Percentiles rank a stretch among this genome's conserved stretches.
Evolutionary conservation across 2,113 vertebrate genomes (phyloP).

Genomic region (Chrysemys picta): DNA sequence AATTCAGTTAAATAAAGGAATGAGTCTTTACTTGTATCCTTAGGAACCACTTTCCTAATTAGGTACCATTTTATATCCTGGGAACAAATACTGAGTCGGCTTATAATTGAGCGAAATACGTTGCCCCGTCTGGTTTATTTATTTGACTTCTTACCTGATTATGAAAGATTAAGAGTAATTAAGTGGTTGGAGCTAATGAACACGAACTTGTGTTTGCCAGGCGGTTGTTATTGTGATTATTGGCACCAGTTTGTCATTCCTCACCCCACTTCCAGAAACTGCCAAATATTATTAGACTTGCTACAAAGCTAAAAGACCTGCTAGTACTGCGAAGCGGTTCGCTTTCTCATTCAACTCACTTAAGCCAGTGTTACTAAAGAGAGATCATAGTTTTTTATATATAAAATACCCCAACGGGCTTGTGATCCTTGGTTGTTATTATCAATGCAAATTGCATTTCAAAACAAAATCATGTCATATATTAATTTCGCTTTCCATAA

Average conservation of each 20-base stretch:
- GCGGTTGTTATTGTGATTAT: neutral
- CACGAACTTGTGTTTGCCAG: neutral
- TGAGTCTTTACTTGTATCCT: neutral
- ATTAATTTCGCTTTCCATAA: neutral
- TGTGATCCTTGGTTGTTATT: neutral
- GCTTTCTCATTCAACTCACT: neutral
- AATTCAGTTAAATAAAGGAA: neutral
- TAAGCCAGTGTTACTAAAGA: neutral
- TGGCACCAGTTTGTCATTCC: neutral
- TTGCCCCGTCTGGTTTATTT: neutral
- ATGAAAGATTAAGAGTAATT: conserved; percentile 19
- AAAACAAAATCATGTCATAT: neutral
- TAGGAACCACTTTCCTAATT: neutral
- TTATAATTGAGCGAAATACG: neutral
- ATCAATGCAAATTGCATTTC: neutral
- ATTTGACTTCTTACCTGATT: neutral
- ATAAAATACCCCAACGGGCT: neutral
- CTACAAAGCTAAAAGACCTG: neutral
- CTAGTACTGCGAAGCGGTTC: neutral
- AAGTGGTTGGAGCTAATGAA: neutral
- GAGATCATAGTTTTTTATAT: neutral
- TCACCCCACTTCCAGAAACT: neutral
- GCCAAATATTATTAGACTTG: neutral
- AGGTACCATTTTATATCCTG: neutral
- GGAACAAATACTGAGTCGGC: neutral